Evolutionary conservation across 2,113 vertebrate species (phyloP), one percentile per base, ranked within the genome.

Genomic region (Ailuropoda melanoleuca): DNA sequence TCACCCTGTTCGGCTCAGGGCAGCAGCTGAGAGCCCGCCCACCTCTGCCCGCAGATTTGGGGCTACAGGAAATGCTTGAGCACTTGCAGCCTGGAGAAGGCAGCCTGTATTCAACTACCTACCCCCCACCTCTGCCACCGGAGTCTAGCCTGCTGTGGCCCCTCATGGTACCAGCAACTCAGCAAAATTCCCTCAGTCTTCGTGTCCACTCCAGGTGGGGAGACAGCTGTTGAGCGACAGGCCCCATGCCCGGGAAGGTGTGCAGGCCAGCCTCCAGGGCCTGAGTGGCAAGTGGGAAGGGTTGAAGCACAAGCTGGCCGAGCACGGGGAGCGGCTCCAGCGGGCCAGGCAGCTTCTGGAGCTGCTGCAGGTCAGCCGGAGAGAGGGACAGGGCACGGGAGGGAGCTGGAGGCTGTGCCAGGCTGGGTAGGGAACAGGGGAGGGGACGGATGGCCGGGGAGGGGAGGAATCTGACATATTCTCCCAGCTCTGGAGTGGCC

Each of bases 281-380:
- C 98, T 99, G 82, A 98, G 97, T 55, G 97, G 94, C 96, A 98
- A 98, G 5, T 99, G 99, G 99, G 98, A 88, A 56, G 98, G 98
- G 31, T 93, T 99, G 31, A 99, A 99, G 77, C 23, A 50, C 94
- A 99, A 99, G 98, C 99, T 99, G 99, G 97, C 98, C 8, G 99
- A 99, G 62, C 96, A 97, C 96, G 99, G 99, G 80, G 98, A 99
- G 95, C 99, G 99, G 88, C 98, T 99, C 95, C 98, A 98, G 90
- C 99, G 99, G 97, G 99, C 99, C 2, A 99, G 99, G 17, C 99
- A 99, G 97, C 99, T 99, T 88, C 99, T 99, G 99, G 99, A 99
- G 97, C 97, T 99, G 66, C 98, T 99, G 70, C 99, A 99, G 99
- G 99, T 99, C 43, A 56, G 97, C 64, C 17, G 21, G 58, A 15